Base-by-base conservation (phyloP, 2,888 invertebrate genomes). In the Drosophila gaucha region DNA sequence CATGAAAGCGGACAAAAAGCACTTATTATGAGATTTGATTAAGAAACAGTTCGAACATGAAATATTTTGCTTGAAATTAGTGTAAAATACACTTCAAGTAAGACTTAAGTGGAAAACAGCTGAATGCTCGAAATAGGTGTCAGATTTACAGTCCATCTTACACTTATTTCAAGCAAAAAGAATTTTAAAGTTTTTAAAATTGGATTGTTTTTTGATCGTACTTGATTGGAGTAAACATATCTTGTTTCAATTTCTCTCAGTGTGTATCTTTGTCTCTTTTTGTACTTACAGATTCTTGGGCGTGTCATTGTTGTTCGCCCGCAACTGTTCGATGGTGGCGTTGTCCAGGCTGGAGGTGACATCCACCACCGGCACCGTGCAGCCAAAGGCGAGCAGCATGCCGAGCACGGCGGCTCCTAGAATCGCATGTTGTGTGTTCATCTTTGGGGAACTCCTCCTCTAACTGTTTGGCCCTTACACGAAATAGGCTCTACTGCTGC, bases 281-380 rank as follows among this genome's bases (percentile, higher is more conserved):
- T 3, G 1, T 28, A 86, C 91, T 90, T 86, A 91, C 91, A 91
- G 80, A 67, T 91, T 90, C 70, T 91, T 91, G 18, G 89, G 89
- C 6, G 85, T 77, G 38, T 90, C 89, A 67, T 90, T 91, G 26
- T 84, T 70, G 33, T 80, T 88, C 46, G 86, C 78, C 16, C 74
- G 71, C 18, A 90, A 64, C n/a, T 86, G 76, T 18, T 87, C 90
- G n/a, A 90, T 80, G 6, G 91, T 91, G 1, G 74, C 86, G 65
- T 91, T 91, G 57, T 90, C 89, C 20, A 89, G 71, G 28, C 86
- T 88, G 1, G 88, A 87, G 55, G 78, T 83, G 30, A 54, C 66
- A 24, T 90, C 89, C 47, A 89, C 67, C 22, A 89, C 80, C 10
- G 91, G 91, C 63, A 91, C 68, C 44, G 88, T 77, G 71, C 80